Evolutionary conservation across 2,113 vertebrate species (phyloP).

Genomic region (Irena cyanogastra): DNA sequence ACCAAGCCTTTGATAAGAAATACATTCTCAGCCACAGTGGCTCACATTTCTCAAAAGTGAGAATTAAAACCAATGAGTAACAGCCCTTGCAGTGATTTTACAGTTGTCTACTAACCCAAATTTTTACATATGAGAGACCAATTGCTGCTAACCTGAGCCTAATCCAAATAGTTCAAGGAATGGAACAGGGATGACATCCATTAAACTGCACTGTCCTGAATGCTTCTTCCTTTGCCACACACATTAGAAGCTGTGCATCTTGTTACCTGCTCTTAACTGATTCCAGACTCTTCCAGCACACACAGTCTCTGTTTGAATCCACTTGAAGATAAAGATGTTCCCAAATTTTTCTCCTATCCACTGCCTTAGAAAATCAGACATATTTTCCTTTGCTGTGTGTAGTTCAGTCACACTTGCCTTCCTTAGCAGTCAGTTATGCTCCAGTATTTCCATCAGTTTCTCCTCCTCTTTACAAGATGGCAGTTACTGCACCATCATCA

Average conservation of each 20-base stretch:
- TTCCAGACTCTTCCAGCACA: neutral
- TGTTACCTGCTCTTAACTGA: neutral
- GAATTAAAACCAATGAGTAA: neutral
- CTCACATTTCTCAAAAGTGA: neutral
- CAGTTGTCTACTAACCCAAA: fast-evolving
- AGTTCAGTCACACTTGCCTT: neutral
- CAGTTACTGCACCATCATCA: neutral
- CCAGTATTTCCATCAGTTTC: neutral
- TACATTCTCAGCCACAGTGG: neutral
- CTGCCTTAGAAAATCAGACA: neutral
- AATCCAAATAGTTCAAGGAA: neutral
- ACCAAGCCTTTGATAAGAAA: neutral
- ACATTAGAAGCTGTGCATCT: neutral
- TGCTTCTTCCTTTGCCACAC: neutral
- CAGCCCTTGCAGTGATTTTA: neutral
- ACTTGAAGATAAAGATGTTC: neutral
- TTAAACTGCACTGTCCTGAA: neutral
- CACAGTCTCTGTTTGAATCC: neutral
- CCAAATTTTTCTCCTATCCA: neutral
- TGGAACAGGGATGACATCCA: neutral
- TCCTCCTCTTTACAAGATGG: neutral
- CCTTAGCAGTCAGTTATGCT: neutral
- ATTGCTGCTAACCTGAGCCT: neutral
- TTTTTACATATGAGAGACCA: neutral
- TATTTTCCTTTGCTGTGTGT: neutral